A percentile compares a stretch with the other conserved stretches of the same genome.
Conservation (phyloP, 1,140 invertebrate species). For the Zaprionus camerounensis region DNA sequence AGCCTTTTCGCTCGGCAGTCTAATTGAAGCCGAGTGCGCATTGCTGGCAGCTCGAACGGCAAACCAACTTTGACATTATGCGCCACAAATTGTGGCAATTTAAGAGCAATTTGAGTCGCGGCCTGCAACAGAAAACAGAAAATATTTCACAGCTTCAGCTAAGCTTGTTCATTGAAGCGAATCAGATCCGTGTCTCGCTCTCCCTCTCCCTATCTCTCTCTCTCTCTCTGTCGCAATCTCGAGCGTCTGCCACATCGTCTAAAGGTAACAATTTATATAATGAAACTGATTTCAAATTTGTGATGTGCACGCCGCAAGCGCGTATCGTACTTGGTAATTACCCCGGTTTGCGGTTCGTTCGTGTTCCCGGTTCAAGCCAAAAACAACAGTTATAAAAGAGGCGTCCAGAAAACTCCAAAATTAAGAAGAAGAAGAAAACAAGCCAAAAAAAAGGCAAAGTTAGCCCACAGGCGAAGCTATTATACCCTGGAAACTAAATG, state of each 20-base stretch:
- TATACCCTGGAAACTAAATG: not conserved
- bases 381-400: slow-evolving; percentile 74
- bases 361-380: slow-evolving; percentile 42
- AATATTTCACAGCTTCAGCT: slow-evolving; percentile 48
- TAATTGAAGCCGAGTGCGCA: slow-evolving; percentile 75
- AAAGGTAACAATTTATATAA: slow-evolving; percentile 82
- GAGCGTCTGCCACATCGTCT: slow-evolving; percentile 68
- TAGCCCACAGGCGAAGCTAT: not conserved
- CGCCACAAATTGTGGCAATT: slow-evolving; percentile 69
- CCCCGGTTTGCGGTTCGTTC: slow-evolving; percentile 25
- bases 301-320: slow-evolving; percentile 52
- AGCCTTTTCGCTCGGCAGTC: slow-evolving; percentile 63
- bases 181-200: slow-evolving; percentile 12
- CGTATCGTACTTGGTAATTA: slow-evolving; percentile 46
- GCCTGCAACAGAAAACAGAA: slow-evolving; percentile 26
- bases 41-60: slow-evolving; percentile 55
- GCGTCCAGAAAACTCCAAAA: slow-evolving; percentile 45
- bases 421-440: slow-evolving; percentile 21
- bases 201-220: not conserved
- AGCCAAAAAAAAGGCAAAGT: not conserved
- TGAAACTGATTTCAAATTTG: slow-evolving; percentile 81
- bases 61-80: slow-evolving; percentile 78
- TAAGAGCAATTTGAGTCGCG: slow-evolving; percentile 42
- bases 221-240: not conserved
- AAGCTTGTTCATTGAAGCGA: slow-evolving; percentile 53